Base-by-base conservation (phyloP, 2,888 invertebrate species). In the Cheilosia grossa region DNA sequence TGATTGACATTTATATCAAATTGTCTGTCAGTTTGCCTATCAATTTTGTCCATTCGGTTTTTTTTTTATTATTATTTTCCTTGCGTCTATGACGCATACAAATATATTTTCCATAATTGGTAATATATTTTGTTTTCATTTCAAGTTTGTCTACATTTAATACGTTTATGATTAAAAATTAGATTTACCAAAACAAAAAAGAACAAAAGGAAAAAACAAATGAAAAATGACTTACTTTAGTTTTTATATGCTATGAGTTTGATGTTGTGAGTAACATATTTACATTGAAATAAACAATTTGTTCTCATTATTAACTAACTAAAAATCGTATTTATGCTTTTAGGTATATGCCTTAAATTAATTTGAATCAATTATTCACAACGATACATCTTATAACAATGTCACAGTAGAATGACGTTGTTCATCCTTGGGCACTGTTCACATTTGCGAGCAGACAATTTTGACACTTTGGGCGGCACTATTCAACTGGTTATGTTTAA, bases 301-400 rank as follows among this genome's bases (percentile, higher is more conserved):
- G 63, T 80, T 37, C 49, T 59, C 64, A 56, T 42, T 42, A 51
- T 67, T 59, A 81, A 58, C 51, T 66, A 82, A 70, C 56, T 66
- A 75, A 61, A 61, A 33, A 37, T 54, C 49, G 53, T 66, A 66
- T 37, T 19, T 17, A 54, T 59, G 49, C 3, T 33, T 56, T 40
- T 30, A 49, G 63, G 49, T 66, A 19, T 40, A 61, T 79, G 67
- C 69, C 69, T 74, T 64, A 74, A 73, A 58, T 69, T 79, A 61
- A 78, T 56, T 73, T 70, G 54, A 81, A 81, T 53, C 61, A 75
- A 70, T 51, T 75, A 81, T 81, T 75, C 82, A 79, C 82, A 83
- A 83, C 82, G 42, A 61, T 33, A 78, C 54, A 58, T 54, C 59
- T 40, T 67, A 4, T 61, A 78, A 78, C 78, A 78, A 72, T 78